phyloP scores from a whole-genome alignment of 2,797 vertebrate genomes.

The Myoxocephalus aenaeus region DNA sequence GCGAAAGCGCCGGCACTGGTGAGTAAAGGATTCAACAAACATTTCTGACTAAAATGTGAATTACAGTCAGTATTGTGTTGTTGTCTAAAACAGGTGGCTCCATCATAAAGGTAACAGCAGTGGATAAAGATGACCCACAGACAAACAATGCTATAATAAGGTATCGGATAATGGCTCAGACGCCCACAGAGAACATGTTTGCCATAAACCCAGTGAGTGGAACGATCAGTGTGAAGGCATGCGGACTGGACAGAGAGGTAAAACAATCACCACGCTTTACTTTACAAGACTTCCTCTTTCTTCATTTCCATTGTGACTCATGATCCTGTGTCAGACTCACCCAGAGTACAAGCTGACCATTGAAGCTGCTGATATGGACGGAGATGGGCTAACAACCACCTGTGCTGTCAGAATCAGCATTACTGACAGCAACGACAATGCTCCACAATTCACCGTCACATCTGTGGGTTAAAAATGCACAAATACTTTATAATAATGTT shows the following conservation, averaged over 20 bases:
- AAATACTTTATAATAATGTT: background rate
- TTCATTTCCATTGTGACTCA: background rate
- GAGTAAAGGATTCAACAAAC: constrained; percentile 13
- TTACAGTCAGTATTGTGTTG: background rate
- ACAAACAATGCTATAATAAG: constrained; percentile 83
- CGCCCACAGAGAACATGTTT: constrained; percentile 79
- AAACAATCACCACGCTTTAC: background rate
- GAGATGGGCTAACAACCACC: constrained; percentile 73
- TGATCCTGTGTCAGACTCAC: constrained; percentile 67
- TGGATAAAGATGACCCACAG: constrained; percentile 82
- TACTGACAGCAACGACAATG: constrained; percentile 85
- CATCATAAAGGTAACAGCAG: constrained; percentile 85
- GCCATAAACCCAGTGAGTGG: constrained; percentile 82
- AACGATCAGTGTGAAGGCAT: constrained; percentile 80
- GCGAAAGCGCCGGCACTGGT: constrained; percentile 85
- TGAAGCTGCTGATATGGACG: constrained; percentile 86
- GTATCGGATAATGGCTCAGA: constrained; percentile 85
- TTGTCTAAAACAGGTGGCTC: constrained; percentile 76
- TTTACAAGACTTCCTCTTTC: background rate
- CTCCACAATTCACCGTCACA: constrained; percentile 79
- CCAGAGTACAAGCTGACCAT: constrained; percentile 84
- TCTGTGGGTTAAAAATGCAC: constrained; percentile 52
- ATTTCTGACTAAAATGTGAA: background rate
- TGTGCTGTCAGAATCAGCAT: constrained; percentile 82
- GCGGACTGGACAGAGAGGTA: constrained; percentile 90